Base-by-base conservation (phyloP, 2,113 vertebrate genomes). In the Orthonyx spaldingii region DNA sequence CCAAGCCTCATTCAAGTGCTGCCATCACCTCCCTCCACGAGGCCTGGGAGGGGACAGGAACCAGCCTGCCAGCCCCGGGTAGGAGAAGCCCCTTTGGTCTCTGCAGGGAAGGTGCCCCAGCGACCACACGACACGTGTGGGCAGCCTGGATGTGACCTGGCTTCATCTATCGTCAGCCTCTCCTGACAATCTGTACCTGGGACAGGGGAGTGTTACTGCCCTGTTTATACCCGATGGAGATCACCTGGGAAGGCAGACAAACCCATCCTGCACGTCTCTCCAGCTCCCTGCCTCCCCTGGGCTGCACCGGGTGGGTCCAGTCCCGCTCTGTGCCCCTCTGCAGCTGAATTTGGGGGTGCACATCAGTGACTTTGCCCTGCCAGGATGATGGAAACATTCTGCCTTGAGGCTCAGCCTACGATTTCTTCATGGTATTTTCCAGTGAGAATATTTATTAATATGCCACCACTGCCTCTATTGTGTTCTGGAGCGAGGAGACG, bases 101-200 rank as follows among this genome's bases (percentile, higher is more conserved):
- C 66, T 15, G 59, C 65, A 37, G 92, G 6, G 10, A 50, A 89
- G 57, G 55, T 64, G 41, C 64, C 42, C 50, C 21, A 12, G 28
- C 12, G 78, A 37, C 0, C 0, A 22, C 41, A 18, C 0, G 0
- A 22, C 41, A 18, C 0, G 3, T 27, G 63, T 24, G 18, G 37
- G 49, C 71, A 95, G 55, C 46, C 37, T 50, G 59, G 53, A 30
- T 30, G 55, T 39, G 63, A 77, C 71, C 75, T 7, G 68, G 72
- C 90, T 33, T 77, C 75, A 57, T 72, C 71, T 7, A 6, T 15
- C 3, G 0, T 6, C 8, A 2, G 24, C 60, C 80, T 77, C 72
- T 81, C 65, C 84, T 87, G 69, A 68, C n/a, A 57, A 90, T 60
- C 41, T 15, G 0, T 47, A 9, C 37, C 80, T 94, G 72, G 27